Evolutionary conservation across 2,113 vertebrate genomes (phyloP).

Genomic region (Phodopus roborovskii): DNA sequence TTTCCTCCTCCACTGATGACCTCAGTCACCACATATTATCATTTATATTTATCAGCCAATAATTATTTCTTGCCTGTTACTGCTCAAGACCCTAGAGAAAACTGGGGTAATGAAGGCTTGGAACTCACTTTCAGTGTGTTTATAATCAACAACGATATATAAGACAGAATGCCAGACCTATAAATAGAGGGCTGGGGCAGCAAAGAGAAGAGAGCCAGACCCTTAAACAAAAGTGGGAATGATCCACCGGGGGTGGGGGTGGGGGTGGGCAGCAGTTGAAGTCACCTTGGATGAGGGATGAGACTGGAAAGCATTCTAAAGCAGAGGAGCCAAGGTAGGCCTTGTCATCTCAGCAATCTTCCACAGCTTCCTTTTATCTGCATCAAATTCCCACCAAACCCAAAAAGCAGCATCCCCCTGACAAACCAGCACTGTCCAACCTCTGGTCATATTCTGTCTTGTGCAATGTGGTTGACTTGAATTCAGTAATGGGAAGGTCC

Average conservation of each 20-base stretch:
- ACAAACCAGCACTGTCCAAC: neutral
- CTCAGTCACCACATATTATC: neutral
- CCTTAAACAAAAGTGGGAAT: neutral
- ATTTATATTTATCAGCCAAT: neutral
- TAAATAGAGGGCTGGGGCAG: neutral
- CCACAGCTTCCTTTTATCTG: neutral
- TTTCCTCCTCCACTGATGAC: neutral
- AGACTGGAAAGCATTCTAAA: neutral
- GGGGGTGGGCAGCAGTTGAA: neutral
- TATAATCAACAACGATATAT: neutral
- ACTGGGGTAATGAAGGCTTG: neutral
- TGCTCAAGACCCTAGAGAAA: neutral
- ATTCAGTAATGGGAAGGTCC: neutral
- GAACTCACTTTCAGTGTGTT: neutral
- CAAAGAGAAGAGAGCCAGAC: neutral
- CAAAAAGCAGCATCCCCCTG: neutral
- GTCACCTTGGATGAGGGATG: neutral
- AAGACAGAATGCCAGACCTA: neutral
- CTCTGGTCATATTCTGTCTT: neutral
- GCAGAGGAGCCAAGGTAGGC: neutral
- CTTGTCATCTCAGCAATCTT: neutral
- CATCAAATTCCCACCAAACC: neutral
- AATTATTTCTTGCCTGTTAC: neutral
- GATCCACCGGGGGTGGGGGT: no score
- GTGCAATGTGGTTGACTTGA: neutral